Evolutionary conservation across 2,113 vertebrate species (phyloP), one percentile per base, ranked within the genome.

Genomic region (Sturnus vulgaris): DNA sequence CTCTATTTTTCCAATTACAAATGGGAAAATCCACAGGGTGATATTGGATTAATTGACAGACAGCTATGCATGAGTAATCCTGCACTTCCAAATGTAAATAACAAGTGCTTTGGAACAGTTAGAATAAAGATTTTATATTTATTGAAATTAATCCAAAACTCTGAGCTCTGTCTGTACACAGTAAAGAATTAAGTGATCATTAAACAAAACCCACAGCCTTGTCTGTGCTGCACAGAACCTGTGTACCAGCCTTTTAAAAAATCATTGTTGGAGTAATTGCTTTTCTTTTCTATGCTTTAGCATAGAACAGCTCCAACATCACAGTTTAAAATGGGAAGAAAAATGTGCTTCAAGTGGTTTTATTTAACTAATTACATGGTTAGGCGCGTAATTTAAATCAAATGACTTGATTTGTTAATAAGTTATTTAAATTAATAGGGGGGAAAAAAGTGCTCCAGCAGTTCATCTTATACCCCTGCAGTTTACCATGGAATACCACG

Each of bases 351-450:
- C 79, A 92, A 85, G 57, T 86, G 39, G 56, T 83, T 97, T 97
- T 95, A 77, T 47, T 96, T 94, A 93, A 96, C 87, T 97, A 96
- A 97, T 95, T 88, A 91, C 28, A 60, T 81, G 75, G 78, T 76
- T 70, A 93, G 86, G 68, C 8, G 11, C 31, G 5, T 95, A 77
- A 37, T 91, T 95, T 87, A 95, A 90, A 78, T 64, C 59, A 94
- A 82, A 89, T 56, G 63, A 30, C 52, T 86, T 70, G 39, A 95
- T 89, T 86, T 92, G 82, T 95, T 96, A 96, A 88, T 95, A 95
- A 89, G 53, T 82, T 95, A 71, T 91, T 93, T 71, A 89, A 95
- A 92, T 94, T 94, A 86, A 92, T n/a, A 10, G 22, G 65, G 82
- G 63, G 50, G 55, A 1, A 3, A 76, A 21, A 59, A 56, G 42